Base-by-base conservation (phyloP, 2,797 vertebrate genomes). In the Phataginus tricuspis region DNA sequence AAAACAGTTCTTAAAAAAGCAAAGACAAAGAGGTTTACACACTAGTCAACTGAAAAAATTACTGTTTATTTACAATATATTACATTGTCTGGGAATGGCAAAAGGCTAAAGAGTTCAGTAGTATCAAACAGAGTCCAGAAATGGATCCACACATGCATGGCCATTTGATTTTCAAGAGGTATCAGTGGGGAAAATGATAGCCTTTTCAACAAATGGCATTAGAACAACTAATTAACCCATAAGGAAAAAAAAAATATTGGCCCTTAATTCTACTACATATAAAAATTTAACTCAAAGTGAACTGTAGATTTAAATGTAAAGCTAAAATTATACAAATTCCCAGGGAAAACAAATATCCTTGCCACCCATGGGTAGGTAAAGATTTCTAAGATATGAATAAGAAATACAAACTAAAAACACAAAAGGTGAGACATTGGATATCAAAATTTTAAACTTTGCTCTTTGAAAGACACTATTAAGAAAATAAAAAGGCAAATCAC, bases 241-340 rank as follows among this genome's bases (percentile, higher is more conserved):
- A 77, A 68, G 39, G 25, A 53, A 61, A 64, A 51, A 51, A 34
- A 63, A 53, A 59, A 80, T 37, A 49, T 21, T n/a, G 64, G 34
- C 37, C 23, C 23, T 55, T 63, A 55, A 77, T 83, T 88, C n/a
- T 4, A 83, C 14, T 14, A 63, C 31, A 45, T 45, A 25, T 31
- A 71, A 69, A 95, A 84, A 57, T 92, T 92, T 89, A 79, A 90
- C n/a, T 85, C 11, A 51, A 16, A 21, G 19, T 77, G 59, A 79
- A 51, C 72, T 71, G 66, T 8, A 66, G 14, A 85, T 5, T 29
- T 63, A 72, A 82, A 66, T 66, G 7, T 31, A 83, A 57, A 88
- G 69, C 34, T 75, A 94, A 68, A 57, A 27, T 49, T 57, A 74
- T 37, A 74, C 19, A 83, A 45, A 83, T 66, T 57, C 49, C 51